Base-by-base conservation (phyloP, 2,797 vertebrate species). In the Scleropages formosus region DNA sequence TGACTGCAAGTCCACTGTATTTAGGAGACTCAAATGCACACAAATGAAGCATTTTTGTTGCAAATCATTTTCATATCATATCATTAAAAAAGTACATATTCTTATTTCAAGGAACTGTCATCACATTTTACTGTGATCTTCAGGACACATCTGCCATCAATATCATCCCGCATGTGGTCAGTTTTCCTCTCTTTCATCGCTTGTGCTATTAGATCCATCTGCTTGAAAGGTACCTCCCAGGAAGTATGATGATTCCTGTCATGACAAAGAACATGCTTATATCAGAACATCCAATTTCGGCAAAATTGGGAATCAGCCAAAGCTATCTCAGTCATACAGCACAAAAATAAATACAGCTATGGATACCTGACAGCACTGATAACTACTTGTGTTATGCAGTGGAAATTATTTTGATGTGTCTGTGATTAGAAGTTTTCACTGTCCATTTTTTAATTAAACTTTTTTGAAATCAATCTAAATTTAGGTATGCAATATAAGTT, bases 21-120 rank as follows among this genome's bases (percentile, higher is more conserved):
- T 86, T 85, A 89, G 93, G 91, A 93, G 90, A 84, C 83, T 85
- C 24, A 93, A 89, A 92, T 94, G 93, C 94, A 87, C 71, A 87
- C 80, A 92, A 94, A 94, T 93, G 95, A 94, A 95, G 93, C 93
- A 89, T 88, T 95, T 94, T 90, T 90, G 86, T 87, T 79, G 87
- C 90, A 92, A 93, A 92, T 95, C 93, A 88, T 90, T 91, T 92
- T 93, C 90, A 92, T 93, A 90, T 95, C 92, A 95, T 94, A 92
- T 39, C 31, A 6, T 92, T 90, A 89, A 86, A 91, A 93, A 93
- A 92, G 91, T 90, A 88, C 89, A 88, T 87, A 91, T 89, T 83
- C 88, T 88, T 91, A 91, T 93, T 90, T 88, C 90, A 91, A 95
- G 95, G 94, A 95, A 95, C 96, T 94, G 92, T 94, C 95, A 92